Evolutionary conservation across 2,797 vertebrate genomes (phyloP), one percentile per base, ranked within the genome.

Genomic region (Onychomys leucogaster): DNA sequence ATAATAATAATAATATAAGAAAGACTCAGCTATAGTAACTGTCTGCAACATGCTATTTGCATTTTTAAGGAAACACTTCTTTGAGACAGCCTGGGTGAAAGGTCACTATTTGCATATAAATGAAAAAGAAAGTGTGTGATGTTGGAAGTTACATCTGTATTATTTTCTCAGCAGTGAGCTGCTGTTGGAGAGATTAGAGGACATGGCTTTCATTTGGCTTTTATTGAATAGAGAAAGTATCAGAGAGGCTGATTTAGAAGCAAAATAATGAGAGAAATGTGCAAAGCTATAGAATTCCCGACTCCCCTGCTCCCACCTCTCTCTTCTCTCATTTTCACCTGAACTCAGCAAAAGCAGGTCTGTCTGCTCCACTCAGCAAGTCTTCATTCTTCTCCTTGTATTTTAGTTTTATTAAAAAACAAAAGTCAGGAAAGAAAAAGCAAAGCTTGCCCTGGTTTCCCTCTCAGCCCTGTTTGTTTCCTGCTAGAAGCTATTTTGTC

Each of bases 61-160:
- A 99, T 99, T 98, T 99, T 99, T 99, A 99, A 99, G 98, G 98
- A 98, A 98, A 98, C 98, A 98, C 97, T 98, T 98, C 98, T 98
- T 98, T 97, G 98, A 98, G 98, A 98, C 98, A 98, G 98, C 98
- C 97, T 96, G 98, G 99, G 99, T 99, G 98, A 99, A 99, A 99
- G 99, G 99, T 99, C 98, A 5, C 76, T 69, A 99, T 99, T 99
- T 99, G 98, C 99, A 99, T 99, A 98, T 99, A 99, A 99, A 99
- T 99, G 98, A 98, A 98, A 98, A 98, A 98, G 98, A 98, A 98
- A 98, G 98, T 98, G 98, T 98, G 93, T 97, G 98, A 96, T 98
- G 98, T 98, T 98, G 98, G 98, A 98, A 98, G 99, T 98, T 98
- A 98, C 98, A 97, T 98, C 98, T 98, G 97, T 98, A 98, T 99